Evolutionary conservation across 2,888 invertebrate genomes (phyloP).

Genomic region (Andrena dorsata): DNA sequence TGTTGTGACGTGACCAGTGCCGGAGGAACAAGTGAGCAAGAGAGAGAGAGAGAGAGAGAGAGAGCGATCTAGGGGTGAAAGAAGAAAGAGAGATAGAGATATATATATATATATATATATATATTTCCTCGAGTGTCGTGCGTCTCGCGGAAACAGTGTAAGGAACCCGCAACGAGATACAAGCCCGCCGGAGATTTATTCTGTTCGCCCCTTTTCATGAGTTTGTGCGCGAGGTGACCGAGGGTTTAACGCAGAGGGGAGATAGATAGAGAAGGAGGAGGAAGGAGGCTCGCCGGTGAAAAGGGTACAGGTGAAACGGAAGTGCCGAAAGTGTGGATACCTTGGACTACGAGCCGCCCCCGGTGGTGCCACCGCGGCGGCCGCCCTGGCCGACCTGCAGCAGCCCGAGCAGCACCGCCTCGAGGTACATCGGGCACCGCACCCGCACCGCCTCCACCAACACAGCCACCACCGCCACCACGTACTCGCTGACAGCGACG

Average conservation of each 20-base stretch:
- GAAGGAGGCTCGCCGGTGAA: slow-evolving; percentile 40
- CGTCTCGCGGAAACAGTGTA: neutral
- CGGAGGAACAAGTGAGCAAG: slow-evolving; percentile 33
- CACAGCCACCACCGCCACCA: slow-evolving; percentile 51
- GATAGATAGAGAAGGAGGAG: neutral
- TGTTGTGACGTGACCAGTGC: slow-evolving; percentile 72
- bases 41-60: neutral
- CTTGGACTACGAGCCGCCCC: slow-evolving; percentile 85
- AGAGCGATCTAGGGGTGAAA: neutral
- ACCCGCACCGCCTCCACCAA: slow-evolving; percentile 47
- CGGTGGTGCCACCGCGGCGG: slow-evolving; percentile 85
- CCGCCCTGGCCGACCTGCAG: slow-evolving; percentile 82
- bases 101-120: too few relatives aligned
- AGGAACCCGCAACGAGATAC: slow-evolving; percentile 3
- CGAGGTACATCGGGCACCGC: slow-evolving; percentile 58
- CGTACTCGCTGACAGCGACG: slow-evolving; percentile 59
- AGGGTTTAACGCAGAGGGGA: neutral
- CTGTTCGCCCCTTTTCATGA: slow-evolving; percentile 10
- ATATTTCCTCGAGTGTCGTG: slow-evolving; percentile 26
- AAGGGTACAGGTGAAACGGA: slow-evolving; percentile 79
- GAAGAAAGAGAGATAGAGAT: neutral
- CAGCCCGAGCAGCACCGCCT: slow-evolving; percentile 60
- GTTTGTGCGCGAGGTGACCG: slow-evolving; percentile 37
- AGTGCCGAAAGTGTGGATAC: slow-evolving; percentile 85
- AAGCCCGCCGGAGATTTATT: neutral